Evolutionary conservation across 2,888 invertebrate genomes (phyloP).

Genomic region (Acanthosoma haemorrhoidale): DNA sequence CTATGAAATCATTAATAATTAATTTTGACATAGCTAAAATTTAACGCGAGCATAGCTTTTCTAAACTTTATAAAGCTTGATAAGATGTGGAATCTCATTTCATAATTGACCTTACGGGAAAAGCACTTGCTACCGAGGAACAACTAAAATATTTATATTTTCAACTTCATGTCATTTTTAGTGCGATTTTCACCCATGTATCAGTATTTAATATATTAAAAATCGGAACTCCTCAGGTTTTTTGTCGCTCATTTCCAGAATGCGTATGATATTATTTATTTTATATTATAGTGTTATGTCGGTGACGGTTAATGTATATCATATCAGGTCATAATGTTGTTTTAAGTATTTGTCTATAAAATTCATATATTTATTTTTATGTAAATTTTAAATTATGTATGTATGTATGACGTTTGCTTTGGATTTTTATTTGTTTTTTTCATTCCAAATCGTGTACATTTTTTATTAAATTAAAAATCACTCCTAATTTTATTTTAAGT

Average conservation of each 20-base stretch:
- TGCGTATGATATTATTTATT: slow-evolving; percentile 19
- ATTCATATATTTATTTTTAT: slow-evolving; percentile 19
- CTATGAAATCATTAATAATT: too few species aligned
- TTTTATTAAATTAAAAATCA: neutral
- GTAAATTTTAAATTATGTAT: slow-evolving; percentile 6
- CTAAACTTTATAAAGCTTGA: too few species aligned
- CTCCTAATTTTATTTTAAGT: neutral
- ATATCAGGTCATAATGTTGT: neutral
- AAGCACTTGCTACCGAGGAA: neutral
- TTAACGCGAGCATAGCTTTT: too few species aligned
- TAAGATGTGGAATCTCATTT: neutral
- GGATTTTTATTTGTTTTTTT: neutral
- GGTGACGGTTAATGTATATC: slow-evolving; percentile 11
- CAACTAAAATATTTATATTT: neutral
- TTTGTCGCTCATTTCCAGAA: slow-evolving; percentile 9
- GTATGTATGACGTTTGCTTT: neutral
- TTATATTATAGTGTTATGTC: slow-evolving; percentile 15
- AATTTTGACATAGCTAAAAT: too few species aligned
- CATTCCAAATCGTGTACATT: slow-evolving; percentile 4
- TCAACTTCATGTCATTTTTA: neutral
- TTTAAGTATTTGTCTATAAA: neutral
- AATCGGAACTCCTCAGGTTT: slow-evolving; percentile 11
- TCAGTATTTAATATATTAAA: neutral
- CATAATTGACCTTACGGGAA: slow-evolving; percentile 17
- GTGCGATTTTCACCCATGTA: neutral